Conservation (phyloP, 2,888 invertebrate genomes). For the Athalia cordata region DNA sequence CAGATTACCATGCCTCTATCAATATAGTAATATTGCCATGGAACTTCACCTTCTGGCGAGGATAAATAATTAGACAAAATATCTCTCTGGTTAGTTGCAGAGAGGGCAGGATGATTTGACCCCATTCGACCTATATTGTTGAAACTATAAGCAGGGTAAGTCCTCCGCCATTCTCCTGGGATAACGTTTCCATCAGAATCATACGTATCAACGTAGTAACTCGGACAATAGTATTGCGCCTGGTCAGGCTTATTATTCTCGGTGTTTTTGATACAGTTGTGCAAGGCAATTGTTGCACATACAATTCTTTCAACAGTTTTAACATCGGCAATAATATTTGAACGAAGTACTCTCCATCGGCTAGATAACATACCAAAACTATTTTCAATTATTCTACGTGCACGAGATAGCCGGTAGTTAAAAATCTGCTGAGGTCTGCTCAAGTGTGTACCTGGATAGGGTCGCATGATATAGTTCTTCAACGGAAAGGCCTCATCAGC, state of each 20-base stretch:
- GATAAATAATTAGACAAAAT: not conserved
- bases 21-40: not conserved
- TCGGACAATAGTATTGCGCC: too few relatives aligned
- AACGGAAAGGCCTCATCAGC: conserved; percentile 3
- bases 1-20: not conserved
- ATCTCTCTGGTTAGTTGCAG: not conserved
- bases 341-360: not conserved
- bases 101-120: too few relatives aligned
- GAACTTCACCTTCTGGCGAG: not conserved
- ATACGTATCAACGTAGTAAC: too few relatives aligned
- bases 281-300: conserved; percentile 3
- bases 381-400: not conserved
- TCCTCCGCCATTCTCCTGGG: too few relatives aligned
- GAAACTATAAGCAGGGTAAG: too few relatives aligned
- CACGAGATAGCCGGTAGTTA: not conserved
- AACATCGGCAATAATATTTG: not conserved
- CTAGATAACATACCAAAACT: not conserved
- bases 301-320: not conserved
- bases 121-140: too few relatives aligned
- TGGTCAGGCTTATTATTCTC: too few relatives aligned
- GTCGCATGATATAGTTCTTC: not conserved
- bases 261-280: not conserved
- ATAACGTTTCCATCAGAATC: too few relatives aligned
- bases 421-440: not conserved
- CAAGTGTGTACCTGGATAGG: not conserved